These are phyloP conservation scores for Piprites chloris DNA, from an alignment of 2,113 vertebrate genomes.

Conservation along the genomic window DNA sequence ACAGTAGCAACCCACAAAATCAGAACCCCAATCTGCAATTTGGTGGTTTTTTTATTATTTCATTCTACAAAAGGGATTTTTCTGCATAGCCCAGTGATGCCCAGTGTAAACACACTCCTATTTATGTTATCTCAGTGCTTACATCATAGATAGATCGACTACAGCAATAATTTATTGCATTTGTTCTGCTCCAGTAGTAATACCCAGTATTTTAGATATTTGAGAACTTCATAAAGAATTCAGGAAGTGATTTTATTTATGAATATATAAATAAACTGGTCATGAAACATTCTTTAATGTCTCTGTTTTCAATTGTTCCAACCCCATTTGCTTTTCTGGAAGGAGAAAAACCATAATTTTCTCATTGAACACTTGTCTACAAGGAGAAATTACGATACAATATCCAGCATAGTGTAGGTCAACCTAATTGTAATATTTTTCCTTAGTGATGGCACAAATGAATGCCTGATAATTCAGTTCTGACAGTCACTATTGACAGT, in stretches of 20 bases:
- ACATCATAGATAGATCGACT: not conserved
- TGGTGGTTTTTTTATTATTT: not conserved
- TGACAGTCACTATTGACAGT: not conserved
- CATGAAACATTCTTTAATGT: not conserved
- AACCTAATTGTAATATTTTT: not conserved
- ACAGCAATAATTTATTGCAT: not conserved
- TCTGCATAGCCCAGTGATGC: not conserved
- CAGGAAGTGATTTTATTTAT: not conserved
- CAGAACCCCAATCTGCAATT: not conserved
- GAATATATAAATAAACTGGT: not conserved
- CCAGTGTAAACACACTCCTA: accelerated
- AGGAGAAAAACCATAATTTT: not conserved
- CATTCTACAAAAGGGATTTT: not conserved
- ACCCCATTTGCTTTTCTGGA: not conserved
- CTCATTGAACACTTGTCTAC: not conserved
- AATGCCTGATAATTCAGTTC: not conserved
- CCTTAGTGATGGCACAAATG: not conserved
- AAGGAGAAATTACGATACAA: not conserved
- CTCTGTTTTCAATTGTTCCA: not conserved
- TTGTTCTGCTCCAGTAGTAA: not conserved
- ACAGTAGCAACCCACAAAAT: not conserved
- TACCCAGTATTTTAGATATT: not conserved
- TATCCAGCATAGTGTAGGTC: not conserved
- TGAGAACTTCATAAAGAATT: not conserved
- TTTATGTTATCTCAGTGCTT: not conserved